Conservation (phyloP, 2,888 invertebrate species). For the Apeira syringaria region DNA sequence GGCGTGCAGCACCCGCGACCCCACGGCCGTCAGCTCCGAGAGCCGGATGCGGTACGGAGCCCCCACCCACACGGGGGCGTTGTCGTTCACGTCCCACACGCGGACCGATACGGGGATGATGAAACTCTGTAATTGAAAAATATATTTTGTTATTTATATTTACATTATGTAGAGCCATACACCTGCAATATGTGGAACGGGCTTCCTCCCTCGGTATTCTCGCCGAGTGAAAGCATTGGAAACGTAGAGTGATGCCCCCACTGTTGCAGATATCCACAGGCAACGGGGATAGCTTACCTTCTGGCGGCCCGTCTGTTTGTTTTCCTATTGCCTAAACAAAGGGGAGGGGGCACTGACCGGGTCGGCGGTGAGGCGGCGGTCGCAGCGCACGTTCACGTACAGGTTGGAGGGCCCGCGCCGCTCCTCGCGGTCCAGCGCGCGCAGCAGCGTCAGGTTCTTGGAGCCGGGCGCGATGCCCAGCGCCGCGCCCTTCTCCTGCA, state of each 20-base stretch:
- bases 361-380: slow-evolving; percentile 89
- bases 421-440: slow-evolving; percentile 93
- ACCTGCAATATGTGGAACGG: too few relatives aligned
- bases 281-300: too few relatives aligned
- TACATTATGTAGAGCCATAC: too few relatives aligned
- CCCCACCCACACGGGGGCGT: slow-evolving; percentile 92
- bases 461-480: slow-evolving; percentile 90
- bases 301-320: too few relatives aligned
- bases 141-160: too few relatives aligned
- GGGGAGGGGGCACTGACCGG: slow-evolving; percentile 79
- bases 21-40: slow-evolving; percentile 90
- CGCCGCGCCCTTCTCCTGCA: slow-evolving; percentile 92
- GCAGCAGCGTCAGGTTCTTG: slow-evolving; percentile 91
- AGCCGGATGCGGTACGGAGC: slow-evolving; percentile 92
- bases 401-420: slow-evolving; percentile 92
- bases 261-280: too few relatives aligned
- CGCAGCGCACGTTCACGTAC: slow-evolving; percentile 93
- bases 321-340: too few relatives aligned
- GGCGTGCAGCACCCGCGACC: slow-evolving; percentile 89
- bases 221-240: too few relatives aligned
- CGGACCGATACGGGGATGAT: slow-evolving; percentile 92
- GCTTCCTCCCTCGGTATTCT: too few relatives aligned
- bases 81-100: slow-evolving; percentile 96
- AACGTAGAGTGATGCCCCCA: too few relatives aligned
- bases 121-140: slow-evolving; percentile 85